Base-by-base conservation (phyloP, 2,797 vertebrate species). In the Psittacula derbiana region DNA sequence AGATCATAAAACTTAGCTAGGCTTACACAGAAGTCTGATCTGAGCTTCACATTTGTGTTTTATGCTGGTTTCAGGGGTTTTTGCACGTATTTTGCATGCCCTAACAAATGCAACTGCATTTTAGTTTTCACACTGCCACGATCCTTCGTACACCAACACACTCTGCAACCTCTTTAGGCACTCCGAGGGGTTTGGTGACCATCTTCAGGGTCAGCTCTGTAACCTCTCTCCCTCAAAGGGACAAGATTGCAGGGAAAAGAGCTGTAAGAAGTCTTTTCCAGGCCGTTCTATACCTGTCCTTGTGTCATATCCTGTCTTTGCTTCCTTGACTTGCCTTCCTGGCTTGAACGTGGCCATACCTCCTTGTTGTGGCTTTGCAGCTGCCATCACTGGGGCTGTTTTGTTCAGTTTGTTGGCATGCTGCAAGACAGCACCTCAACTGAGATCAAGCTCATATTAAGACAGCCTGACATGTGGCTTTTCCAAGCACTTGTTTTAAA, bases 21-120 rank as follows among this genome's bases (percentile, higher is more conserved):
- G 47, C 43, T 80, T 73, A 73, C 18, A 79, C 6, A 85, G 74
- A 89, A 89, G 60, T 58, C 44, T 55, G 66, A 75, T 74, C 58
- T 25, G 12, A 47, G 50, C 62, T 82, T 90, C 71, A 83, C 17
- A 62, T 80, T 46, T 87, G 55, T 57, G 60, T 92, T 73, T 90
- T 73, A 66, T 4, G 2, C 16, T 49, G 30, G 14, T 36, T 93
- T 78, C 44, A 64, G 69, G 27, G 44, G 75, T 82, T 72, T 44
- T 46, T 70, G 66, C 44, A 76, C 64, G n/a, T 30, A 70, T 57
- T 74, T 82, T 87, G 16, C 52, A 24, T 30, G 44, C 44, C 30
- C 41, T 57, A 62, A 85, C 57, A 87, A 81, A 84, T 33, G 46
- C 19, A 90, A 41, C 20, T n/a, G 15, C 12, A 11, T 76, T 49